Evolutionary conservation across 2,888 invertebrate genomes (phyloP), one percentile per base, ranked within the genome.

Genomic region (Zhuqinia jingwanae): DNA sequence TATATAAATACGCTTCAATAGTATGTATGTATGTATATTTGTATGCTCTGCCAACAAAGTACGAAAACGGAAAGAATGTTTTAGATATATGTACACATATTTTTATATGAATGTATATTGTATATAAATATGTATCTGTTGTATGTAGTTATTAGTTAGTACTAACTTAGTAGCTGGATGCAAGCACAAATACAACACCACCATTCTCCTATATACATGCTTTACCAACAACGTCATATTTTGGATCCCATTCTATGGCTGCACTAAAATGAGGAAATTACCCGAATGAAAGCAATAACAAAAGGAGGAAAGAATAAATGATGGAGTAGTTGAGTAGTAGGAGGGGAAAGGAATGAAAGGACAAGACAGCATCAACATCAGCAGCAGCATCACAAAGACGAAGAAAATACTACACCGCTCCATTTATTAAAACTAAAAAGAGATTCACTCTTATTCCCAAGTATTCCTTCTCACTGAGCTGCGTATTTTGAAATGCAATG

Each of bases 391-490:
- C 60, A 78, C 63, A 45, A 42, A 25, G 36, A 36, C n/a, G 68
- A 68, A 87, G 68, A 77, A 76, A 82, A 82, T 30, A 8, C 68
- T 63, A 58, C 87, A 87, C 68, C 30, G 82, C 78, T 82, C 81
- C 78, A 82, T 87, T 87, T 87, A 87, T 87, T 87, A 77, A 87
- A 86, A 86, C 73, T 65, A 60, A 87, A 81, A 82, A 76, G 83
- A 80, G 79, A 80, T 80, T 80, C 79, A 63, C 60, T 58, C 42
- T 60, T 42, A 60, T 63, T 76, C 36, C 36, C 36, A 36, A 36
- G 36, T 8, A 36, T 36, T 36, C 36, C 36, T 8, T 36, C 36
- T 36, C 82, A 27, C 76, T 60, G 47, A 50, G n/a, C 75, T 78
- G 25, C 78, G 75, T 75, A 76, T 58, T 76, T 76, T 76, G 20